A percentile compares a stretch with the other conserved stretches of the same genome.
phyloP scores from a whole-genome alignment of 2,888 invertebrate species.

The Drosophila ezoana region DNA sequence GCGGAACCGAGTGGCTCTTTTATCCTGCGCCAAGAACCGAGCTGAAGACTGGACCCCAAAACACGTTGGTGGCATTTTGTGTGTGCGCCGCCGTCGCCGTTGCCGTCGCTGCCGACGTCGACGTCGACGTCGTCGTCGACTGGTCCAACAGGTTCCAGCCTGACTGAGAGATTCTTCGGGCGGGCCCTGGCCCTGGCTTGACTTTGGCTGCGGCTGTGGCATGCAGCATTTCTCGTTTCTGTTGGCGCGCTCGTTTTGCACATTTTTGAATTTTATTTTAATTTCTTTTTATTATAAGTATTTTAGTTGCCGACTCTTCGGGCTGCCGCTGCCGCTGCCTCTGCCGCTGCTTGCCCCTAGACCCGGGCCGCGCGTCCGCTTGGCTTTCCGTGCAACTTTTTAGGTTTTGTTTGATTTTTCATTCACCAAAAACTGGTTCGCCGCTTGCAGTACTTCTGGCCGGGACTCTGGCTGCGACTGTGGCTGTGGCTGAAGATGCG shows the following conservation, averaged over 20 bases:
- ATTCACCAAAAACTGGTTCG: conserved; percentile 81
- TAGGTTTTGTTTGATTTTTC: conserved; percentile 75
- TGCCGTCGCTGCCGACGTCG: too few relatives aligned
- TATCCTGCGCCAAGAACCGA: conserved; percentile 39
- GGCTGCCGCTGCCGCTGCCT: not conserved
- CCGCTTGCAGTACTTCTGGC: conserved; percentile 34
- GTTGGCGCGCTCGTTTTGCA: conserved; percentile 68
- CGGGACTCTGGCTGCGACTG: conserved; percentile 28
- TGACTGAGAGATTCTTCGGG: conserved; percentile 63
- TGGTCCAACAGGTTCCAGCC: conserved; percentile 82
- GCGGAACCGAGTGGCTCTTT: conserved; percentile 39
- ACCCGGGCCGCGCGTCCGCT: not conserved
- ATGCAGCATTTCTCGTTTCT: conserved; percentile 68
- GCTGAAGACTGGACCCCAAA: conserved; percentile 42
- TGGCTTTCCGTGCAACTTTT: conserved; percentile 55
- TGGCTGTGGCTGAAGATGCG: conserved; percentile 42
- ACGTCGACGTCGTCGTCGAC: conserved; percentile 35
- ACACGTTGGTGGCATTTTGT: conserved; percentile 78
- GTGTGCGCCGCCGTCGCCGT: conserved; percentile 37
- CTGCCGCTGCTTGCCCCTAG: conserved; percentile 1
- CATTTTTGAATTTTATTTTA: conserved; percentile 81
- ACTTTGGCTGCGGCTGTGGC: conserved; percentile 48
- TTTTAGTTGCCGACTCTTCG: conserved; percentile 57
- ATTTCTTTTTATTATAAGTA: conserved; percentile 79
- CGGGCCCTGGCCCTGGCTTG: conserved; percentile 31